phyloP scores from a whole-genome alignment of 1,140 invertebrate genomes.

The Himalopsyche phryganea region DNA sequence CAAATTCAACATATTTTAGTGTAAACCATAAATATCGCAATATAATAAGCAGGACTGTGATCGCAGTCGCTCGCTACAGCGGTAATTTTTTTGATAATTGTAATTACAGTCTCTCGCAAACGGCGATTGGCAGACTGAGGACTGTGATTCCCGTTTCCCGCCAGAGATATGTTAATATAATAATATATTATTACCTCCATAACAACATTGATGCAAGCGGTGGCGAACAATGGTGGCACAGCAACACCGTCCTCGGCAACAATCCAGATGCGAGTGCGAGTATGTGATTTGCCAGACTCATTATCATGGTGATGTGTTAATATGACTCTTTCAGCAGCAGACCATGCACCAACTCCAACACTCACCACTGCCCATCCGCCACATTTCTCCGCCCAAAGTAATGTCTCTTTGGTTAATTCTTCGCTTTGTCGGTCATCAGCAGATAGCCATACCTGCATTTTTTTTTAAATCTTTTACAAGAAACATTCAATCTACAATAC shows the following conservation, averaged over 20 bases:
- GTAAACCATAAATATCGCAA: too few relatives aligned
- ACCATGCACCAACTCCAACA: constrained; percentile 10
- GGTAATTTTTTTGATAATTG: too few relatives aligned
- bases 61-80: too few relatives aligned
- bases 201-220: constrained; percentile 25
- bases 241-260: constrained; percentile 19
- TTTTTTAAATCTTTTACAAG: too few relatives aligned
- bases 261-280: constrained; percentile 20
- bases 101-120: too few relatives aligned
- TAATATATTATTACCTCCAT: constrained; percentile 28
- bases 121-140: too few relatives aligned
- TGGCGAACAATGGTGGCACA: constrained; percentile 20
- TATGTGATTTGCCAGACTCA: not conserved
- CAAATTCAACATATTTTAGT: too few relatives aligned
- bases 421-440: constrained; percentile 25
- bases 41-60: too few relatives aligned
- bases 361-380: constrained; percentile 17
- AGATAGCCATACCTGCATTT: constrained; percentile 42
- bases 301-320: not conserved
- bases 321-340: not conserved
- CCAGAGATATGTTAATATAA: too few relatives aligned
- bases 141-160: too few relatives aligned
- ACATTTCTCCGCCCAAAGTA: constrained; percentile 10
- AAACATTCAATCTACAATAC: too few relatives aligned
- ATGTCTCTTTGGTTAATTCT: not conserved